Evolutionary conservation across 2,888 invertebrate genomes (phyloP).

Genomic region (Abrostola triplasia): DNA sequence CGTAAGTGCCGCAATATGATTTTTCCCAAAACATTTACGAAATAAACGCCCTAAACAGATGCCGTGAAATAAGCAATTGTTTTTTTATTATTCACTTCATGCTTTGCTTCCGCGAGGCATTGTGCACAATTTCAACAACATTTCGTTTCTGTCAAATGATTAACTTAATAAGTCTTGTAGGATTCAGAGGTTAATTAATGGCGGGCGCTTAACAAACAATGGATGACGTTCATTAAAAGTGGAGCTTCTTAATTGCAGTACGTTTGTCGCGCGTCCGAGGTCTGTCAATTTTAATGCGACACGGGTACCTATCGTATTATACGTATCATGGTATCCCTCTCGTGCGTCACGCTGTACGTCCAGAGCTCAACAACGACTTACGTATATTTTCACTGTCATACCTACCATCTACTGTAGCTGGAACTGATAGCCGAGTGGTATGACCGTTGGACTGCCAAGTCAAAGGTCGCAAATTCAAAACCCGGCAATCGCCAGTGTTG

Average conservation of each 20-base stretch:
- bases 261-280: neutral
- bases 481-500: no score
- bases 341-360: no score
- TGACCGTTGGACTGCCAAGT: no score
- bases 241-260: neutral
- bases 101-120: neutral
- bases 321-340: no score
- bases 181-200: neutral
- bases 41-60: constrained; percentile 14
- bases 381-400: no score
- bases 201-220: neutral
- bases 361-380: no score
- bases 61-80: constrained; percentile 22
- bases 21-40: constrained; percentile 22
- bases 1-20: constrained; percentile 5
- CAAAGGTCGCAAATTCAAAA: no score
- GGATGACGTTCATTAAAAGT: neutral
- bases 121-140: no score
- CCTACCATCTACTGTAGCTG: no score
- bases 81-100: constrained; percentile 21
- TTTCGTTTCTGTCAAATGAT: neutral
- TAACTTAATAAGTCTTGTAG: neutral
- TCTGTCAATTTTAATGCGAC: neutral
- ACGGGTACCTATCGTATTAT: no score
- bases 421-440: no score